Base-by-base conservation (phyloP, 2,888 invertebrate genomes). In the Oxyscelio sp. region DNA sequence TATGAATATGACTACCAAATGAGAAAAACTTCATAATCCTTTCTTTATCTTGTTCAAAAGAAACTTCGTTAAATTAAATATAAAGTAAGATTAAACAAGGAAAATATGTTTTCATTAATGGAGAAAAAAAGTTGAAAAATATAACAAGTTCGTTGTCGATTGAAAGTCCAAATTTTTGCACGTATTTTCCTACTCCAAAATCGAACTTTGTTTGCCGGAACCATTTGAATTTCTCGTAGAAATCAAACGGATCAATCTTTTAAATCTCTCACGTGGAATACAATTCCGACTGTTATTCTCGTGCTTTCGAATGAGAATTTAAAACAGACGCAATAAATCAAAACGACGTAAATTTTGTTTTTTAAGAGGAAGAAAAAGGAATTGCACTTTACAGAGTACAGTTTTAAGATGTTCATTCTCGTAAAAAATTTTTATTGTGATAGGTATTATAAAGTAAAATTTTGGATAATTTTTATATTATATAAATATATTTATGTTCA, bases 301-400 rank as follows among this genome's bases (percentile, higher is more conserved):
- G 58, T 19, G 48, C 31, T 75, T 45, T 38, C 54, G 54, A 66
- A 75, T 56, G 15, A 45, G 65, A 75, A 66, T 75, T 56, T 75
- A 66, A 75, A 75, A 65, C 58, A 75, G 48, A 24, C 38, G 4
- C 56, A n/a, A 75, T 75, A 75, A 65, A 75, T 75, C 75, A 75
- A 66, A 66, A 58, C 48, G 45, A 38, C 48, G 38, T 75, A 58
- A 56, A 45, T 65, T 73, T 38, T 27, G 5, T 38, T 66, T 66
- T 48, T 58, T 58, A 8, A 19, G 19, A 40, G 21, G n/a, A 59
- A 24, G 9, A 38, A 24, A 31, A 50, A 21, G 45, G n/a, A 58
- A 8, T 19, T 31, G 22, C 11, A 11, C 34, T 34, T 24, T n/a
- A 9, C 34, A 34, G 9, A 9, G 45, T 45, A 61, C 65, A 21